Percentiles rank a stretch among this genome's conserved stretches.
phyloP scores from a whole-genome alignment of 2,113 vertebrate species.

The Meriones unguiculatus region DNA sequence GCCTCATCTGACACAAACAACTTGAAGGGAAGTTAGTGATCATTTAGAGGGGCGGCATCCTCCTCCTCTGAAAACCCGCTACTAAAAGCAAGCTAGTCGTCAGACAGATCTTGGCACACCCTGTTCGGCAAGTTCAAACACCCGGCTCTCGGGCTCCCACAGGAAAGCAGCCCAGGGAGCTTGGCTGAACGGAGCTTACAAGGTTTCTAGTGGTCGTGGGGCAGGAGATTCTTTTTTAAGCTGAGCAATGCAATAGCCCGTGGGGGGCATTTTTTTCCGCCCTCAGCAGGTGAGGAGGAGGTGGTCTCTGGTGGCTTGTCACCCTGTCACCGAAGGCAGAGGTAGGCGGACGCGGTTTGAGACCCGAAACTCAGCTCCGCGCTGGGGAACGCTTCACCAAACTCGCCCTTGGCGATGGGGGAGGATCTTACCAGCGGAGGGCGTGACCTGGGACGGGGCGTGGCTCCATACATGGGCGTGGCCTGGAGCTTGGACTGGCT shows the following conservation, averaged over 20 bases:
- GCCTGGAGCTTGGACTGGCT: background rate
- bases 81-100: background rate
- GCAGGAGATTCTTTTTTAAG: background rate
- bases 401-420: background rate
- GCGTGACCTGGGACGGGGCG: background rate
- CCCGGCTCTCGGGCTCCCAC: background rate
- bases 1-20: background rate
- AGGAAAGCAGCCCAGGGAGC: background rate
- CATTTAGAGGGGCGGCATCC: background rate
- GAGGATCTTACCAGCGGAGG: background rate
- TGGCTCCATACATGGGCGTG: background rate
- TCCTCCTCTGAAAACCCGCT: background rate
- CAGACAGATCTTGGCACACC: background rate
- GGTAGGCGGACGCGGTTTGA: fast-evolving
- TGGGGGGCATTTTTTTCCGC: background rate
- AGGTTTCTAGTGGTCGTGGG: background rate
- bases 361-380: fast-evolving
- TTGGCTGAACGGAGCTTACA: no score
- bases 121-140: background rate
- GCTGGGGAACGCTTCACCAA: no score
- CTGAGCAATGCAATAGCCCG: background rate
- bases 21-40: background rate
- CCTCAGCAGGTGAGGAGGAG: background rate
- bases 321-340: fast-evolving
- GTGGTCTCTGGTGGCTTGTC: background rate